phyloP scores from a whole-genome alignment of 2,888 invertebrate genomes.

The Drosophila leonis region DNA sequence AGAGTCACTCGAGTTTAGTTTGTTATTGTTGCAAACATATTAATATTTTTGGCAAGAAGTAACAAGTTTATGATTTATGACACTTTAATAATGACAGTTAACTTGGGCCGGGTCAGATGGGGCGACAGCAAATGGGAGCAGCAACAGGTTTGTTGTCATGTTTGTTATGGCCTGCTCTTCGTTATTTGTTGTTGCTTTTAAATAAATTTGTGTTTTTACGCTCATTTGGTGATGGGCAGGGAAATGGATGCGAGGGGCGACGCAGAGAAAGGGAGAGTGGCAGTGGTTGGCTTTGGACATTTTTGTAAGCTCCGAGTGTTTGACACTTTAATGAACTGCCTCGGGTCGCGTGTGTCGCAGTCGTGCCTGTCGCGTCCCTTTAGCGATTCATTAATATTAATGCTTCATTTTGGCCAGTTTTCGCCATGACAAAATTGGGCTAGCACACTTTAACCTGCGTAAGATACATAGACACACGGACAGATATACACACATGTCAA shows the following conservation, averaged over 20 bases:
- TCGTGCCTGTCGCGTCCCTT: constrained; percentile 5
- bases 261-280: background rate
- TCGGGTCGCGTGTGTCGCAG: constrained; percentile 68
- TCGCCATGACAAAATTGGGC: constrained; percentile 55
- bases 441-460: constrained; percentile 52
- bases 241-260: too few species aligned
- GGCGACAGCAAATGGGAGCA: constrained; percentile 20
- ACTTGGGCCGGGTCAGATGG: constrained; percentile 48
- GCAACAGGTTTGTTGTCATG: constrained; percentile 70
- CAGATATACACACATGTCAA: constrained; percentile 57
- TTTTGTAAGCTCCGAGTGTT: constrained; percentile 61
- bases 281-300: constrained; percentile 20
- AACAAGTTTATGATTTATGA: constrained; percentile 78
- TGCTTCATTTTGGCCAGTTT: constrained; percentile 53
- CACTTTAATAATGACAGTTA: constrained; percentile 70
- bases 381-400: constrained; percentile 73
- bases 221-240: constrained; percentile 2
- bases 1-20: constrained; percentile 31
- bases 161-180: constrained; percentile 52
- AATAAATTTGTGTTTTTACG: constrained; percentile 44
- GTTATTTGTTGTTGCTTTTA: constrained; percentile 38
- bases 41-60: constrained; percentile 61
- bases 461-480: constrained; percentile 21
- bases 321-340: constrained; percentile 79
- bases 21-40: constrained; percentile 48